These are phyloP conservation scores for Byasa hedistus DNA, from an alignment of 2,888 invertebrate species.

Conservation along the genomic window DNA sequence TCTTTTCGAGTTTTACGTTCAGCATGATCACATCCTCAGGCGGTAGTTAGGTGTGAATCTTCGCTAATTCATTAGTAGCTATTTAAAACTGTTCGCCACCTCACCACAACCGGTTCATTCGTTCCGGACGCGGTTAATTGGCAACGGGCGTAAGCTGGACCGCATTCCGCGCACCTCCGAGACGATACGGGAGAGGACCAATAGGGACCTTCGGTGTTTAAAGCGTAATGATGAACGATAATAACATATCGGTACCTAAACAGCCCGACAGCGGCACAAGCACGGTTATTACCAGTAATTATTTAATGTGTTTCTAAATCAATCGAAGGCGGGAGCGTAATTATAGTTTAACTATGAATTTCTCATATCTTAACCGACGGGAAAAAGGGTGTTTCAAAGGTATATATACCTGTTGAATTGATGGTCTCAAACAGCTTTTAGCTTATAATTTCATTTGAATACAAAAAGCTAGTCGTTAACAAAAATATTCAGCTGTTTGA, in stretches of 20 bases:
- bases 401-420: too few relatives aligned
- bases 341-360: neutral
- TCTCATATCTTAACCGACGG: neutral
- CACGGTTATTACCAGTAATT: slow-evolving; percentile 15
- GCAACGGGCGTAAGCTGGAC: slow-evolving; percentile 43
- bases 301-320: slow-evolving; percentile 15
- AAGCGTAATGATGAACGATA: slow-evolving; percentile 24
- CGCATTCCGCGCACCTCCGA: slow-evolving; percentile 47
- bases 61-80: slow-evolving; percentile 26
- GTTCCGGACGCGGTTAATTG: slow-evolving; percentile 53
- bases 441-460: too few relatives aligned
- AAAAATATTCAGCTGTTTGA: too few relatives aligned
- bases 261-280: slow-evolving; percentile 5
- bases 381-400: neutral
- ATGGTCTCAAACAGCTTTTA: too few relatives aligned
- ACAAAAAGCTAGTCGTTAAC: too few relatives aligned
- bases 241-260: slow-evolving; percentile 16
- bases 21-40: too few relatives aligned
- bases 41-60: slow-evolving; percentile 11
- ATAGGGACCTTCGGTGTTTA: slow-evolving; percentile 29
- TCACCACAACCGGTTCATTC: slow-evolving; percentile 46
- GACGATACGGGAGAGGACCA: slow-evolving; percentile 26
- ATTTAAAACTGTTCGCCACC: slow-evolving; percentile 28
- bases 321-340: slow-evolving; percentile 2
- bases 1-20: too few relatives aligned